phyloP scores from a whole-genome alignment of 2,797 vertebrate species.

The Staurois parvus region DNA sequence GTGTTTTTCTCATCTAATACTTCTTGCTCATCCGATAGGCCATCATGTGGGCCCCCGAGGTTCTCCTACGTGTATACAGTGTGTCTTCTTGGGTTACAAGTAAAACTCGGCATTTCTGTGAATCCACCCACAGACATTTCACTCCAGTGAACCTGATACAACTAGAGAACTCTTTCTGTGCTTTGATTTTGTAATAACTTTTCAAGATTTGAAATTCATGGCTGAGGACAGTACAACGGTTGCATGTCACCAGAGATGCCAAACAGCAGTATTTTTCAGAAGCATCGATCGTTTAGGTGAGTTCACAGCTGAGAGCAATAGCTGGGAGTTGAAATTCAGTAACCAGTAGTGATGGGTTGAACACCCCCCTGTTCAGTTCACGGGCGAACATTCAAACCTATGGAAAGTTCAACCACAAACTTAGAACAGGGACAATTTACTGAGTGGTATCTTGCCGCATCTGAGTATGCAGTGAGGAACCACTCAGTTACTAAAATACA shows the following conservation, averaged over 20 bases:
- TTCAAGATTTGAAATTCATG: slow-evolving; percentile 48
- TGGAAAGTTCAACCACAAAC: too few relatives aligned
- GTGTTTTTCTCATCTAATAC: slow-evolving; percentile 45
- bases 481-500: too few relatives aligned
- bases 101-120: slow-evolving; percentile 53
- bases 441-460: too few relatives aligned
- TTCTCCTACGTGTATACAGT: slow-evolving; percentile 13
- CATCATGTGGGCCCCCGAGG: slow-evolving; percentile 14
- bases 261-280: not conserved
- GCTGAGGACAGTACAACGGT: not conserved
- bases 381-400: too few relatives aligned
- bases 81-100: slow-evolving; percentile 50
- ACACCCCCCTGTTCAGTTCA: too few relatives aligned
- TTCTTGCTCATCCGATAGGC: slow-evolving; percentile 31
- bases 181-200: slow-evolving; percentile 42
- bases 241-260: not conserved
- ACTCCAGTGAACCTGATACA: slow-evolving; percentile 47
- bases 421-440: too few relatives aligned
- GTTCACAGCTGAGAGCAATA: not conserved
- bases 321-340: not conserved
- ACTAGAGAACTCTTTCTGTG: slow-evolving; percentile 33
- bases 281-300: not conserved
- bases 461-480: too few relatives aligned
- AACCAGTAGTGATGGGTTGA: too few relatives aligned
- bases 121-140: slow-evolving; percentile 55